Evolutionary conservation across 2,113 vertebrate species (phyloP).

Genomic region (Quiscalus mexicanus): DNA sequence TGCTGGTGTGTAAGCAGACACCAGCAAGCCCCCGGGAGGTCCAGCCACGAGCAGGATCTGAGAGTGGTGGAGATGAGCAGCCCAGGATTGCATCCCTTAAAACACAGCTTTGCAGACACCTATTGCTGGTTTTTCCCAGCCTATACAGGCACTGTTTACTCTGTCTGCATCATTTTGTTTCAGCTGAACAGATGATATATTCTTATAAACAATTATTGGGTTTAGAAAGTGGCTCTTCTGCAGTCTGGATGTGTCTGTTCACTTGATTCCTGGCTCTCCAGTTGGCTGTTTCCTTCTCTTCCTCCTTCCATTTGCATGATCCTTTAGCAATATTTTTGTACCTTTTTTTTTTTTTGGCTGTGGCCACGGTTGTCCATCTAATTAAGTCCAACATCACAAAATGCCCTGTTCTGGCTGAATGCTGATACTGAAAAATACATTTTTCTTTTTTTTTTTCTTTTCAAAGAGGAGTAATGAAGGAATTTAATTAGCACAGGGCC

Average conservation of each 20-base stretch:
- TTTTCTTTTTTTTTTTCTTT: background rate
- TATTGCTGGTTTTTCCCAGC: background rate
- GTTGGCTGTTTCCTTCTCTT: background rate
- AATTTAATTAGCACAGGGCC: conserved; percentile 35
- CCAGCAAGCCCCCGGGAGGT: background rate
- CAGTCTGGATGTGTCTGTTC: background rate
- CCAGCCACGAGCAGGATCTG: background rate
- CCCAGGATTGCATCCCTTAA: background rate
- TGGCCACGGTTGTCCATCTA: background rate
- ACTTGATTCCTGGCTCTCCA: background rate
- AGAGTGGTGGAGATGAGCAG: background rate
- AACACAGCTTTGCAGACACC: background rate
- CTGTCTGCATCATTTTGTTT: background rate
- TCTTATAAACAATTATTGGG: background rate
- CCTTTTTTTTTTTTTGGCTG: background rate
- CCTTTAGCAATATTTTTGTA: background rate
- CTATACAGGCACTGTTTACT: background rate
- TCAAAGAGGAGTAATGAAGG: background rate
- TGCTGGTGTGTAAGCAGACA: background rate
- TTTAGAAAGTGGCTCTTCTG: background rate
- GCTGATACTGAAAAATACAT: background rate
- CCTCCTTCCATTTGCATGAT: background rate
- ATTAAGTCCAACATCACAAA: conserved; percentile 18
- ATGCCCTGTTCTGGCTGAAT: background rate
- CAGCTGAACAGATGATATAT: background rate